Evolutionary conservation across 2,888 invertebrate genomes (phyloP), one percentile per base, ranked within the genome.

Genomic region (Holacanthella duospinosa): DNA sequence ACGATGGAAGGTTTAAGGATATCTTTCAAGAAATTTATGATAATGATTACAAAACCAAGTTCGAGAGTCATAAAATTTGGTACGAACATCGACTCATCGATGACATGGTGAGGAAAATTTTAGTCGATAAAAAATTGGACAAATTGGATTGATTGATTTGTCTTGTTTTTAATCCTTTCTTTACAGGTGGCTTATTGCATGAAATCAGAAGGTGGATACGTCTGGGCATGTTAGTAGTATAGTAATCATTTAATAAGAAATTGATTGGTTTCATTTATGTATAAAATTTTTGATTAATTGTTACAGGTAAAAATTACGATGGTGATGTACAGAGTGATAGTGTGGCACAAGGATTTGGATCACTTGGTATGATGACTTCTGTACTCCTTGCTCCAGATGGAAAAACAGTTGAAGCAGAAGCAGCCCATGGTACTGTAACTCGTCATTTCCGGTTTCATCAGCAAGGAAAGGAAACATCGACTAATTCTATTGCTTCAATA

Each of bases 281-380:
- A n/a, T 16, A 16, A 21, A 16, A 24, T 16, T 54, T n/a, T 16
- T 54, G 9, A 16, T 54, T 24, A 16, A 24, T 9, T 79, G n/a
- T n/a, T n/a, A n/a, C n/a, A n/a, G n/a, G n/a, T n/a, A 99, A 99
- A 78, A 99, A 99, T 79, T 99, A 99, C 77, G 97, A 99, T 76
- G 97, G 97, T 53, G 97, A 99, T 79, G 97, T 99, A 0, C 97
- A 99, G 78, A 95, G 94, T 0, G 97, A 99, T 78, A 91, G 94
- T 0, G 92, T 99, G 29, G 97, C 97, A 65, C 97, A 99, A 65
- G 69, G 69, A 44, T 69, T 69, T 69, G 83, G 97, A 19, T 96
- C 95, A 1, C 81, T 97, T 64, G 97, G 97, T 71, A 82, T 99
- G 72, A 99, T 99, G 99, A 99, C 97, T 0, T 95, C 94, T 19